Base-by-base conservation (phyloP, 2,113 vertebrate species). In the Microtus oregoni region DNA sequence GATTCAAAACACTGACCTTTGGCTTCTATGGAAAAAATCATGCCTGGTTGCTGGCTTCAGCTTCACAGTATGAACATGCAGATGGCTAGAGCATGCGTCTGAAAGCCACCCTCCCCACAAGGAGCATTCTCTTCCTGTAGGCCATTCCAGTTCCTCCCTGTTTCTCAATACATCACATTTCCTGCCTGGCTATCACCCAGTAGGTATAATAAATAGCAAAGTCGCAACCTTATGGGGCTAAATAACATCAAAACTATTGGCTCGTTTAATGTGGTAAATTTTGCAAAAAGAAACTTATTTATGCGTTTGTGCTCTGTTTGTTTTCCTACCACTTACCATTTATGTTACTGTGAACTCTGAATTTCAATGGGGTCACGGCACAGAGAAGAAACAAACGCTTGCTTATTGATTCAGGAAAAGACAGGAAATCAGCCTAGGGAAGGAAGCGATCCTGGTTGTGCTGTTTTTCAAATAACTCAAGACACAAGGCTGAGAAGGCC, bases 241-340 rank as follows among this genome's bases (percentile, higher is more conserved):
- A 86, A 92, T 81, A 95, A 91, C 95, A 97, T 97, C 94, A 94
- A 96, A 97, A 96, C 86, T 83, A 77, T 26, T 35, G 86, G 81
- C 92, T 93, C 96, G 92, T 97, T 98, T 98, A 96, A 92, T 86
- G 92, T 97, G 98, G 96, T 96, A 95, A 93, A 93, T 61, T 92
- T 97, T 90, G 61, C 96, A 97, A 96, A 92, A 97, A 97, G 97
- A 96, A 95, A 91, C 86, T 44, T 70, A 95, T 98, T 97, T 96
- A 92, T 98, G 91, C 95, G 93, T 97, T 98, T 97, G 92, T 82
- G 91, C 95, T 97, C 97, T 92, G 90, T 96, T 96, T 98, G 97
- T 98, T 97, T 98, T 98, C 97, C 95, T 98, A 97, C 78, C 96
- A 92, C 96, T 98, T 94, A 97, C 90, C 96, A 94, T 98, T 96